Conservation (phyloP, 1,140 invertebrate species). For the Heliconius hewitsoni region DNA sequence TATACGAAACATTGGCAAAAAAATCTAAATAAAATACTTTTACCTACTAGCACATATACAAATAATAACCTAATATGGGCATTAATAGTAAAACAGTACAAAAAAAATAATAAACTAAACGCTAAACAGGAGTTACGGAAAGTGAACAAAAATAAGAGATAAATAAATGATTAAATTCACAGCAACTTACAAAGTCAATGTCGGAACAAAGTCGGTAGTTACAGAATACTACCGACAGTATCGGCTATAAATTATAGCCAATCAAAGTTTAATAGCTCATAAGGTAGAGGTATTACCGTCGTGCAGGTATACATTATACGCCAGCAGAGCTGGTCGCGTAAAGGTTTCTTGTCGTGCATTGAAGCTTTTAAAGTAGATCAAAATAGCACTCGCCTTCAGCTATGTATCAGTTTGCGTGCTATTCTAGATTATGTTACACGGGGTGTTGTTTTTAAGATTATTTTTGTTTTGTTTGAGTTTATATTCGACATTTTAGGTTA, state of each 20-base stretch:
- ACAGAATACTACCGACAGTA: not conserved
- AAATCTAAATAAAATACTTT: too few relatives aligned
- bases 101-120: not conserved
- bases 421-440: constrained; percentile 2
- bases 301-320: constrained; percentile 2
- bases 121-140: not conserved
- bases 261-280: constrained; percentile 23
- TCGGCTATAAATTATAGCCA: constrained; percentile 21
- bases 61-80: too few relatives aligned
- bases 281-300: constrained; percentile 2
- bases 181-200: constrained; percentile 7
- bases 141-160: not conserved
- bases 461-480: not conserved
- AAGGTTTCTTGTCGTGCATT: constrained; percentile 8
- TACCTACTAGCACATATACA: too few relatives aligned
- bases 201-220: constrained; percentile 13
- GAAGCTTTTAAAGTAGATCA: constrained; percentile 11
- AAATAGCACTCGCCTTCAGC: not conserved
- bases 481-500: not conserved
- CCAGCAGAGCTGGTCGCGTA: not conserved
- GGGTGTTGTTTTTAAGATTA: not conserved
- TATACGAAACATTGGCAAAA: too few relatives aligned
- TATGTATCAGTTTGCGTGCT: constrained; percentile 5
- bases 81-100: not conserved
- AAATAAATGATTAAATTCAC: not conserved